Percentiles rank a stretch among this genome's conserved stretches.
Evolutionary conservation across 2,797 vertebrate species (phyloP).

Genomic region (Benthosema pterotum): DNA sequence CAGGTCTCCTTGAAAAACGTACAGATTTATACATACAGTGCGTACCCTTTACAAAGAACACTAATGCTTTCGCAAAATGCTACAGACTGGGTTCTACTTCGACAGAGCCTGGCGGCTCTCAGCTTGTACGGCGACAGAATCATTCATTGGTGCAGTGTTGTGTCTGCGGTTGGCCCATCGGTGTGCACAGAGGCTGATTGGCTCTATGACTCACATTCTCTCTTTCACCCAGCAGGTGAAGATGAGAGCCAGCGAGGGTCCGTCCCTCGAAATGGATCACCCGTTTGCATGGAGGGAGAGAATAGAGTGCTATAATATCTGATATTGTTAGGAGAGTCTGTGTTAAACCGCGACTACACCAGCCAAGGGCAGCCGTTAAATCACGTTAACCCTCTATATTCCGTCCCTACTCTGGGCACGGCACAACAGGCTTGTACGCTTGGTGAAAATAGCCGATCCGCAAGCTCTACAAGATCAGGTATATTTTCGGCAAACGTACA

Average conservation of each 20-base stretch:
- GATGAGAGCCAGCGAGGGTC: slow-evolving; percentile 59
- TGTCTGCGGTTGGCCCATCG: slow-evolving; percentile 18
- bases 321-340: slow-evolving; percentile 48
- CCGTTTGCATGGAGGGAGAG: slow-evolving; percentile 42
- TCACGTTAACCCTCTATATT: too few species aligned
- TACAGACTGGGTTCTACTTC: slow-evolving; percentile 19
- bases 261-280: slow-evolving; percentile 73
- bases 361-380: slow-evolving; percentile 21
- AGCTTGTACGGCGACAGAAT: slow-evolving; percentile 11
- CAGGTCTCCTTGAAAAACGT: slow-evolving; percentile 31
- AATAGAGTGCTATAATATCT: slow-evolving; percentile 40
- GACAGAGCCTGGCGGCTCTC: slow-evolving; percentile 16
- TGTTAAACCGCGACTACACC: slow-evolving; percentile 55
- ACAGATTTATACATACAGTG: neutral
- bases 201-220: slow-evolving; percentile 67
- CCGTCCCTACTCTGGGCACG: too few species aligned
- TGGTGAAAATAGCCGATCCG: too few species aligned
- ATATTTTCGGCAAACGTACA: too few species aligned
- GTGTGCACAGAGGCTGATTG: slow-evolving; percentile 62
- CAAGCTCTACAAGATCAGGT: too few species aligned
- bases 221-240: slow-evolving; percentile 71
- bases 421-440: too few species aligned
- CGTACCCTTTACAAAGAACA: slow-evolving; percentile 1
- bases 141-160: slow-evolving; percentile 26
- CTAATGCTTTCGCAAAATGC: neutral